Evolutionary conservation across 2,797 vertebrate species (phyloP).

Genomic region (Parauchenoglanis ngamensis): DNA sequence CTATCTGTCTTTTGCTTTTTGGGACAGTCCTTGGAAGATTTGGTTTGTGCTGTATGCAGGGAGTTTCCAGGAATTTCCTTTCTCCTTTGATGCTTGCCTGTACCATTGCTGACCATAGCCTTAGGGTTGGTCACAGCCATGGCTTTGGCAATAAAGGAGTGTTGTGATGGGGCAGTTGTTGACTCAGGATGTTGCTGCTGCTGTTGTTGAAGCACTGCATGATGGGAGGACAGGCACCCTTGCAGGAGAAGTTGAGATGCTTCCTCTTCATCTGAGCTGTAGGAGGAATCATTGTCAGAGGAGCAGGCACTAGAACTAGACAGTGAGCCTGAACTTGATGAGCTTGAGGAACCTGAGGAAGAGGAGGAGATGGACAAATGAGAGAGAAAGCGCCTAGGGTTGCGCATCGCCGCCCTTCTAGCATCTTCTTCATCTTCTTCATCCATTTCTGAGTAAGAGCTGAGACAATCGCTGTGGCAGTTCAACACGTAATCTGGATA

Average conservation of each 20-base stretch:
- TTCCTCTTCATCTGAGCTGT: slow-evolving; percentile 92
- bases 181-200: slow-evolving; percentile 77
- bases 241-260: slow-evolving; percentile 86
- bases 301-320: slow-evolving; percentile 96
- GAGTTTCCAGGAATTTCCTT: slow-evolving; percentile 73
- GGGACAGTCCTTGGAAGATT: slow-evolving; percentile 83
- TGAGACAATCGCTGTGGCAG: slow-evolving; percentile 90
- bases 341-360: slow-evolving; percentile 90
- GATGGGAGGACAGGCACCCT: slow-evolving; percentile 82
- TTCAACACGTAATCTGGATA: slow-evolving; percentile 84
- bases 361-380: slow-evolving; percentile 89
- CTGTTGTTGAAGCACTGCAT: slow-evolving; percentile 85
- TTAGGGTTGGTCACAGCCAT: slow-evolving; percentile 74
- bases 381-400: slow-evolving; percentile 85
- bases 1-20: slow-evolving; percentile 93
- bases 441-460: slow-evolving; percentile 92
- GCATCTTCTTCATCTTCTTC: slow-evolving; percentile 86
- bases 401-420: slow-evolving; percentile 64
- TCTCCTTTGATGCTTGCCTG: slow-evolving; percentile 76
- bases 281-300: slow-evolving; percentile 95
- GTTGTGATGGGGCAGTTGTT: slow-evolving; percentile 65
- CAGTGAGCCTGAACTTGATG: slow-evolving; percentile 90
- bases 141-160: slow-evolving; percentile 81
- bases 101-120: slow-evolving; percentile 60
- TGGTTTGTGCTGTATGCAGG: slow-evolving; percentile 68